These are phyloP conservation scores for Bimastos eiseni DNA, from an alignment of 2,888 invertebrate species.

Conservation along the genomic window DNA sequence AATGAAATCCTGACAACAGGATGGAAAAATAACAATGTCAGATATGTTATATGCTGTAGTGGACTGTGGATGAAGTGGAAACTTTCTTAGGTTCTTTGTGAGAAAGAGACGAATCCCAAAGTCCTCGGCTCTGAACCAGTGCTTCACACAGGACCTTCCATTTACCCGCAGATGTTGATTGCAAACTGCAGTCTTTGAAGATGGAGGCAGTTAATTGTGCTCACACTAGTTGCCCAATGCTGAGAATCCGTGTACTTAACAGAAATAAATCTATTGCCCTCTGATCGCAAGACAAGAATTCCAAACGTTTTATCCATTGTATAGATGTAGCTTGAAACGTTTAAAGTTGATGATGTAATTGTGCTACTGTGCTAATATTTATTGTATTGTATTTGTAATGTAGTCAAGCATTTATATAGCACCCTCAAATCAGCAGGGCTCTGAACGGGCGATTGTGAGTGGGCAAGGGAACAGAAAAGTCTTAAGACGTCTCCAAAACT, in stretches of 20 bases:
- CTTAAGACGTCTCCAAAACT: too few species aligned
- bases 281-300: too few species aligned
- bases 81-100: not conserved
- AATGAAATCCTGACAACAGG: not conserved
- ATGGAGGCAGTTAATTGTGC: not conserved
- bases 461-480: too few species aligned
- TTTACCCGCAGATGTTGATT: not conserved
- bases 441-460: too few species aligned
- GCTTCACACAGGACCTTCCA: not conserved
- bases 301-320: not conserved
- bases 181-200: not conserved
- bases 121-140: not conserved
- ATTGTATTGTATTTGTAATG: too few species aligned
- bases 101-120: not conserved
- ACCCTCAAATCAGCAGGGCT: too few species aligned
- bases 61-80: not conserved
- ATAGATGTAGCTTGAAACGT: not conserved
- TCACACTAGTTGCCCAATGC: too few species aligned
- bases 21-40: not conserved
- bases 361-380: not conserved
- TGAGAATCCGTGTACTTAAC: too few species aligned
- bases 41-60: not conserved
- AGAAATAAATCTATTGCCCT: too few species aligned
- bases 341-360: not conserved
- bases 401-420: too few species aligned